Evolutionary conservation across 2,113 vertebrate species (phyloP).

Genomic region (Mungos mungo): DNA sequence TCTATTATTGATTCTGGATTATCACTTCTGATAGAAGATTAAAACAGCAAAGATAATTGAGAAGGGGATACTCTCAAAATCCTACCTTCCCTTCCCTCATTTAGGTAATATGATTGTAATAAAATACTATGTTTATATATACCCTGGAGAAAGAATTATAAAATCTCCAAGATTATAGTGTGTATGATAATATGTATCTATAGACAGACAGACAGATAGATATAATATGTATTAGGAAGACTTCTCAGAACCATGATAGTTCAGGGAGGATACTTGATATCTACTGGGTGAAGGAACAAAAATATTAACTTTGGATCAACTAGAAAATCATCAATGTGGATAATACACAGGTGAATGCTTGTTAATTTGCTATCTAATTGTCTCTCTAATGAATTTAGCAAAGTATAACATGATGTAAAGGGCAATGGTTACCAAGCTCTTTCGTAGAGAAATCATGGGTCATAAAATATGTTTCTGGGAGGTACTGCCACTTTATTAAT

Average conservation of each 20-base stretch:
- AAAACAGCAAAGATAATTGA: neutral
- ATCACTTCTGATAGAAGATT: neutral
- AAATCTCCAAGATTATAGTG: neutral
- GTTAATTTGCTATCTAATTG: slow-evolving; percentile 39
- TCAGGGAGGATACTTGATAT: neutral
- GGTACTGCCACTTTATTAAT: slow-evolving; percentile 70
- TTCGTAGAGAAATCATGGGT: slow-evolving; percentile 43
- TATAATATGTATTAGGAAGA: neutral
- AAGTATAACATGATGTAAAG: slow-evolving; percentile 46
- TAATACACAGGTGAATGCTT: slow-evolving; percentile 26
- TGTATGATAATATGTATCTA: neutral
- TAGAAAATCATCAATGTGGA: neutral
- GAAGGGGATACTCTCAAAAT: neutral
- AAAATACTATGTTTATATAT: neutral
- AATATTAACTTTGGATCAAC: slow-evolving; percentile 18
- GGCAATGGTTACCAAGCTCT: slow-evolving; percentile 40
- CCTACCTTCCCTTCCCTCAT: neutral
- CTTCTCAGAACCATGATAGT: neutral
- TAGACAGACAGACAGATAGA: neutral
- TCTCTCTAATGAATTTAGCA: slow-evolving; percentile 60
- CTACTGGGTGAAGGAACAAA: neutral
- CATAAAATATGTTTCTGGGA: slow-evolving; percentile 67
- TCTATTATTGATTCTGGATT: neutral
- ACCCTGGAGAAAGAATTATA: neutral
- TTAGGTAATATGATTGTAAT: neutral